Evolutionary conservation across 2,797 vertebrate species (phyloP).

Genomic region (Discoglossus pictus): DNA sequence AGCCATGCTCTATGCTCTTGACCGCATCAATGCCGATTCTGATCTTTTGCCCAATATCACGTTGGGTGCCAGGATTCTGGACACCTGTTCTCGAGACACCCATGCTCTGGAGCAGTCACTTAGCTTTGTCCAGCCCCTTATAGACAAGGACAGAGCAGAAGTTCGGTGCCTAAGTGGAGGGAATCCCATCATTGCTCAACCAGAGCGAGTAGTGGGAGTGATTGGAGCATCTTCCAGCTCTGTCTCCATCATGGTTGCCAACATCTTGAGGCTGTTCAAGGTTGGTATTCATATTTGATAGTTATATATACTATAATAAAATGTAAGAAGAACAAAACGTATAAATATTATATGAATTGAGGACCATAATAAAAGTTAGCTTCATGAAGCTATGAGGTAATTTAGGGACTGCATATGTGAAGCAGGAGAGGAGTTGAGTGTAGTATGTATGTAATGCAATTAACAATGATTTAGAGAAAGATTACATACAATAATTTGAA

Average conservation of each 20-base stretch:
- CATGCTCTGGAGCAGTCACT: constrained; percentile 95
- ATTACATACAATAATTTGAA: no score
- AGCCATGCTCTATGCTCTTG: constrained; percentile 94
- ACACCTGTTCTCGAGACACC: constrained; percentile 94
- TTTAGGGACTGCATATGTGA: no score
- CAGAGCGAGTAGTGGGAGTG: constrained; percentile 90
- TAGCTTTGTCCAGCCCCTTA: constrained; percentile 94
- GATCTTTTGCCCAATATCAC: constrained; percentile 95
- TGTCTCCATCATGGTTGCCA: constrained; percentile 97
- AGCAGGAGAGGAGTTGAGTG: no score
- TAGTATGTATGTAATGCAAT: no score
- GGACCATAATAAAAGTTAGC: no score
- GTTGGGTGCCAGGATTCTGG: constrained; percentile 90
- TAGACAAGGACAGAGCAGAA: constrained; percentile 94
- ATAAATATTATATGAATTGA: neutral
- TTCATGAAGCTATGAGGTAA: no score
- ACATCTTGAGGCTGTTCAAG: constrained; percentile 95
- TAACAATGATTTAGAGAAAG: no score
- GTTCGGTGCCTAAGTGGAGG: constrained; percentile 90
- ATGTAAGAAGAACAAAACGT: no score
- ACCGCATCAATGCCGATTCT: constrained; percentile 93
- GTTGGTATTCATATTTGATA: constrained; percentile 63
- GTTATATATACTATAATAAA: no score
- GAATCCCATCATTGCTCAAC: constrained; percentile 94
- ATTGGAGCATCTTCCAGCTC: constrained; percentile 94